These are phyloP conservation scores for Noctua comes DNA, from an alignment of 2,888 invertebrate species.

Conservation along the genomic window DNA sequence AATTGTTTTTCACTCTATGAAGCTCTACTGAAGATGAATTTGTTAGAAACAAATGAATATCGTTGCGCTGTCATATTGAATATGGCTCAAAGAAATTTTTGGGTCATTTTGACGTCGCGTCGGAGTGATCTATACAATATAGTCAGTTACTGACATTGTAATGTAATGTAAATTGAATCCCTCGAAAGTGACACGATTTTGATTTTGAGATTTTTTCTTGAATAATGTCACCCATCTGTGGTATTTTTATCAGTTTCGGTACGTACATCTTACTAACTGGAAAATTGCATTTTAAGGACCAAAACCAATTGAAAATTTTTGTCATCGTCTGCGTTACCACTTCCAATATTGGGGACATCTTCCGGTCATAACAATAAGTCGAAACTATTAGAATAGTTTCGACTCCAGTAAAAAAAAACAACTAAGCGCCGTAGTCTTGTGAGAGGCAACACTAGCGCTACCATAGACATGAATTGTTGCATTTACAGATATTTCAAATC, in stretches of 20 bases:
- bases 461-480: slow-evolving; percentile 55
- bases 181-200: not conserved
- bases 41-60: slow-evolving; percentile 1
- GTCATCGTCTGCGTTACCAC: not conserved
- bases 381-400: not conserved
- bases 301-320: not conserved
- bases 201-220: not conserved
- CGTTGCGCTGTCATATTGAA: not conserved
- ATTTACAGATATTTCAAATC: slow-evolving; percentile 66
- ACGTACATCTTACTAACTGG: not conserved
- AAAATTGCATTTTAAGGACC: not conserved
- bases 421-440: slow-evolving; percentile 9
- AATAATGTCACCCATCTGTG: not conserved
- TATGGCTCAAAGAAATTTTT: not conserved
- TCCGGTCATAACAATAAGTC: not conserved
- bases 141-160: not conserved
- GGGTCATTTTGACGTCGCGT: not conserved
- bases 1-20: slow-evolving; percentile 5
- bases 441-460: slow-evolving; percentile 45
- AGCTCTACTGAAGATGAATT: not conserved
- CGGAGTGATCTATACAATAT: too few species aligned
- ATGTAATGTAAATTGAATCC: not conserved
- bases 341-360: not conserved
- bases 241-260: not conserved
- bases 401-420: not conserved